Evolutionary conservation across 64 coral and sea anemone species (phyloP).

Genomic region (Pocillopora damicornis): DNA sequence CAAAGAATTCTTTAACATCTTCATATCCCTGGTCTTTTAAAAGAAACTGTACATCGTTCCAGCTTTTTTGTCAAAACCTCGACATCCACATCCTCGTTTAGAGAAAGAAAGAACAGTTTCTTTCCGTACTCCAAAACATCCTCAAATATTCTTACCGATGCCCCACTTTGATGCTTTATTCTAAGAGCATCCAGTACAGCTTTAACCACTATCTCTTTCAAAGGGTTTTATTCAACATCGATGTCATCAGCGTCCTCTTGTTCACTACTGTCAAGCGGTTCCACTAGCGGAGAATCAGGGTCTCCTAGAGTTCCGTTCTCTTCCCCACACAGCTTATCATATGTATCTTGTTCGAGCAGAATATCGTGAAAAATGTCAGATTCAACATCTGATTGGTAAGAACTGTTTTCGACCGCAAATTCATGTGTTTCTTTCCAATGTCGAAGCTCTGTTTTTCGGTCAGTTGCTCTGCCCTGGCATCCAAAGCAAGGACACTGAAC

Average conservation of each 20-base stretch:
- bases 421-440: constrained; percentile 39
- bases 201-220: constrained; percentile 14
- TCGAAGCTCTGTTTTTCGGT: constrained; percentile 41
- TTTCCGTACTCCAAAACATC: constrained; percentile 67
- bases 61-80: constrained; percentile 61
- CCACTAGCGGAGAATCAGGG: too few species aligned
- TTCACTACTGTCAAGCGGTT: too few species aligned
- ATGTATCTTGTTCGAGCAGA: neutral
- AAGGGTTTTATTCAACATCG: neutral
- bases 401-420: neutral
- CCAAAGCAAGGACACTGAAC: constrained; percentile 55
- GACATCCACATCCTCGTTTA: constrained; percentile 39
- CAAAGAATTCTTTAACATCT: constrained; percentile 60
- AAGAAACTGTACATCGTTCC: constrained; percentile 62
- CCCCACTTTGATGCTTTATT: constrained; percentile 50
- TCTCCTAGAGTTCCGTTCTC: too few species aligned
- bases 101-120: constrained; percentile 36
- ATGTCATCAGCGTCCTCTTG: neutral
- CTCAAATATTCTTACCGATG: constrained; percentile 58
- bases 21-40: constrained; percentile 71
- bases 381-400: neutral
- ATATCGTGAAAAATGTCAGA: neutral
- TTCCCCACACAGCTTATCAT: too few species aligned
- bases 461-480: constrained; percentile 48
- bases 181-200: constrained; percentile 48